phyloP scores from a whole-genome alignment of 2,888 invertebrate genomes.

The Nephrotoma appendiculata region DNA sequence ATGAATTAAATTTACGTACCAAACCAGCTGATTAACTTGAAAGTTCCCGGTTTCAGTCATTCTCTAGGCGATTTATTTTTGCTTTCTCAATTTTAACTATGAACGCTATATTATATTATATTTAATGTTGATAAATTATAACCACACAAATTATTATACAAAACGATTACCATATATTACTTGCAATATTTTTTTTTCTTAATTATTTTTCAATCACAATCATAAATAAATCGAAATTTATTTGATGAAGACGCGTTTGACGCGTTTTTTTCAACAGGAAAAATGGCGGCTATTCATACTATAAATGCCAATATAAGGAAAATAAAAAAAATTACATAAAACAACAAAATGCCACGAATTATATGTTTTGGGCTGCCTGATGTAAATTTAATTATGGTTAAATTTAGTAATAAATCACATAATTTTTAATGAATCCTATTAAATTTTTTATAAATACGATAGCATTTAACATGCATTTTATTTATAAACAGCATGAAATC shows the following conservation, averaged over 20 bases:
- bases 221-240: neutral
- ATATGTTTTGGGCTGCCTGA: neutral
- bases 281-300: conserved; percentile 3
- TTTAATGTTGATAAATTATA: neutral
- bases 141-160: neutral
- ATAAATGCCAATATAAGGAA: neutral
- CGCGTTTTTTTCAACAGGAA: conserved; percentile 6
- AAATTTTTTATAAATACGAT: neutral
- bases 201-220: neutral
- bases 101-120: neutral
- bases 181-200: neutral
- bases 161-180: neutral
- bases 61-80: neutral
- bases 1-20: neutral
- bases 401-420: neutral
- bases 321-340: neutral
- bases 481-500: too few species aligned
- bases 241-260: conserved; percentile 5
- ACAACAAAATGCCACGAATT: neutral
- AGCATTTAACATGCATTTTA: neutral
- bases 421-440: neutral
- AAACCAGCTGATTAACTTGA: conserved; percentile 3
- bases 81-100: neutral
- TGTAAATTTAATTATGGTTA: neutral
- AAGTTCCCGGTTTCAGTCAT: conserved; percentile 5